Conservation (phyloP, 2,113 vertebrate genomes). For the western clawed frog (Xenopus tropicalis) region DNA sequence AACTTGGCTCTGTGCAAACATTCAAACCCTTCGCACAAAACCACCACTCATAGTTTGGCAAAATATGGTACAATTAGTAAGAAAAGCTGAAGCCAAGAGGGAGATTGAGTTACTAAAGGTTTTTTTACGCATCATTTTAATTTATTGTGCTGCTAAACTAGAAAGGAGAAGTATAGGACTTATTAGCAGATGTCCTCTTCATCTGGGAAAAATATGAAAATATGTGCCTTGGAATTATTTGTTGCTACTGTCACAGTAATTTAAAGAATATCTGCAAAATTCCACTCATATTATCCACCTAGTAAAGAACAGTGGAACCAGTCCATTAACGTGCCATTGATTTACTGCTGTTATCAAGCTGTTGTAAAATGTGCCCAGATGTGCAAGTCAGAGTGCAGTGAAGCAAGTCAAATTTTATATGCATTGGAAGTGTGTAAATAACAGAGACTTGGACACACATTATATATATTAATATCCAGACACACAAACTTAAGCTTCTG, state of each 20-base stretch:
- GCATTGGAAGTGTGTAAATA: too few species aligned
- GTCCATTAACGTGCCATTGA: background rate
- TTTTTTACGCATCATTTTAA: slow-evolving; percentile 39
- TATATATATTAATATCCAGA: too few species aligned
- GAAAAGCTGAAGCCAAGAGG: slow-evolving; percentile 16
- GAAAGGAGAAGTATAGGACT: slow-evolving; percentile 14
- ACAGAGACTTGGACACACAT: too few species aligned
- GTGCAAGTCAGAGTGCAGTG: background rate
- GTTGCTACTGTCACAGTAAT: slow-evolving; percentile 37
- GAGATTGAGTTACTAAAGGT: slow-evolving; percentile 38
- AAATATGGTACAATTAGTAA: slow-evolving; percentile 26
- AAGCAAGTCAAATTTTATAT: too few species aligned
- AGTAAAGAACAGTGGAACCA: background rate
- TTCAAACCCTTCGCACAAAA: slow-evolving; percentile 14
- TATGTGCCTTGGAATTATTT: slow-evolving; percentile 38
- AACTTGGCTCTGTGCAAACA: slow-evolving; percentile 26
- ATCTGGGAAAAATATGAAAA: slow-evolving; percentile 24
- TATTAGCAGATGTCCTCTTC: slow-evolving; percentile 41
- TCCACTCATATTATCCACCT: slow-evolving; percentile 23
- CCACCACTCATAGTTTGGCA: slow-evolving; percentile 31
- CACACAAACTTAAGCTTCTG: too few species aligned
- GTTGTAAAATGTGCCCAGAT: slow-evolving; percentile 8
- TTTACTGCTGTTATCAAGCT: slow-evolving; percentile 9
- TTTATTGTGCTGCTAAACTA: slow-evolving; percentile 28
- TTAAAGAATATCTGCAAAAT: slow-evolving; percentile 31